Conservation (phyloP, 2,797 vertebrate species). For the Sebastes matsubarae region DNA sequence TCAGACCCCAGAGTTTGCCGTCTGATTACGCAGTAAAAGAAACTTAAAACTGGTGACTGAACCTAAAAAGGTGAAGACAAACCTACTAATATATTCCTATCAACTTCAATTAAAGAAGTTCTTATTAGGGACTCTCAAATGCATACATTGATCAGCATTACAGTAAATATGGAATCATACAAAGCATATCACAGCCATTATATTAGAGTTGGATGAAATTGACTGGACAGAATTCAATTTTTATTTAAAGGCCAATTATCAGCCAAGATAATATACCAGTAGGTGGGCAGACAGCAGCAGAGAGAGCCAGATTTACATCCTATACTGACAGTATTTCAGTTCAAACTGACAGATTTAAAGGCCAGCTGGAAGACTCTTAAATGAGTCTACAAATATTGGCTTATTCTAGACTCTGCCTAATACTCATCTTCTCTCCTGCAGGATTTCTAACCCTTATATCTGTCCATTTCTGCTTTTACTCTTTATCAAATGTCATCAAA, state of each 20-base stretch:
- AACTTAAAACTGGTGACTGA: neutral
- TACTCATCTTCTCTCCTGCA: neutral
- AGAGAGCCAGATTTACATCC: constrained; percentile 52
- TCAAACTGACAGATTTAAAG: constrained; percentile 58
- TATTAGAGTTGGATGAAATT: constrained; percentile 1
- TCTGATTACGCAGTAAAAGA: neutral
- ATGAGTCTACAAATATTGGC: constrained; percentile 48
- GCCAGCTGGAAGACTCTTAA: constrained; percentile 26
- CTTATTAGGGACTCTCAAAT: neutral
- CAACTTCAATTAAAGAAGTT: neutral
- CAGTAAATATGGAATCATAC: constrained; percentile 2
- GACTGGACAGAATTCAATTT: constrained; percentile 22
- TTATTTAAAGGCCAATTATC: constrained; percentile 44
- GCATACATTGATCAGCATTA: neutral
- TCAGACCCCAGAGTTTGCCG: too few relatives aligned
- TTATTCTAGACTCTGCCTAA: constrained; percentile 7
- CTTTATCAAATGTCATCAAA: constrained; percentile 25
- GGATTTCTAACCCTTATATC: neutral
- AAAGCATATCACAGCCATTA: neutral
- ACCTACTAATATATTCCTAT: neutral
- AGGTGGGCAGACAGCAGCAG: constrained; percentile 11
- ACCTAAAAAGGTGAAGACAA: neutral
- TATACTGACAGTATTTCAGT: constrained; percentile 37
- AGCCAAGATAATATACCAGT: constrained; percentile 28
- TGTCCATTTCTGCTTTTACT: neutral